Base-by-base conservation (phyloP, 2,888 invertebrate species). In the Keiferia lycopersicella region DNA sequence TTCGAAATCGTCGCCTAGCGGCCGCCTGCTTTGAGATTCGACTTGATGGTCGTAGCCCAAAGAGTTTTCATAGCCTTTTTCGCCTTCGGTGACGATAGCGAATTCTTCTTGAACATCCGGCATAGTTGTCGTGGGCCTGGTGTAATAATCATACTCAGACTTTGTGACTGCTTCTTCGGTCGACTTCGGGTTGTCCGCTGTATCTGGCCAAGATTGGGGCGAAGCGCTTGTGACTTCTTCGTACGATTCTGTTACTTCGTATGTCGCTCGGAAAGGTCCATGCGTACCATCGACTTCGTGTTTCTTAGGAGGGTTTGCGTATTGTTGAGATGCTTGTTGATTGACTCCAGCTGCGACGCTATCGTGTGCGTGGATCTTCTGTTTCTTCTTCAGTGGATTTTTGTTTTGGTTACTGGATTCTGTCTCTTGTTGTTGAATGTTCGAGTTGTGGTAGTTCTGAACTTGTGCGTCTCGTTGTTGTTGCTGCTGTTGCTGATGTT, bases 21-120 rank as follows among this genome's bases (percentile, higher is more conserved):
- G 91, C 74, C 87, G 87, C 75, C 88, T 86, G 73, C 85, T 91
- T 86, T 91, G 89, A 70, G 87, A 82, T 81, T 91, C 90, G 74
- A 83, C 76, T 70, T 86, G 82, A 64, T 76, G 78, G 72, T 90
- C 86, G 80, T 89, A 89, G 69, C 77, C 82, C 76, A 87, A 84
- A 78, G 83, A 84, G 79, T 88, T 89, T 67, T 84, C 87, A 76
- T 86, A 86, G 74, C 77, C 84, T 69, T 87, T 87, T 41, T 89
- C 88, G 66, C 79, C 80, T 76, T 91, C 89, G 57, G 91, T 90
- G 62, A 90, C 87, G 69, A 89, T 88, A 61, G 87, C 81, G 69
- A 82, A 87, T 73, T 89, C 88, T 71, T 90, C 90, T 12, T 84
- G 81, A 16, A 81, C 70, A n/a, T 86, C 83, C 34, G 88, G 73